phyloP scores from a whole-genome alignment of 2,888 invertebrate species.

The Sphecodes monilicornis region DNA sequence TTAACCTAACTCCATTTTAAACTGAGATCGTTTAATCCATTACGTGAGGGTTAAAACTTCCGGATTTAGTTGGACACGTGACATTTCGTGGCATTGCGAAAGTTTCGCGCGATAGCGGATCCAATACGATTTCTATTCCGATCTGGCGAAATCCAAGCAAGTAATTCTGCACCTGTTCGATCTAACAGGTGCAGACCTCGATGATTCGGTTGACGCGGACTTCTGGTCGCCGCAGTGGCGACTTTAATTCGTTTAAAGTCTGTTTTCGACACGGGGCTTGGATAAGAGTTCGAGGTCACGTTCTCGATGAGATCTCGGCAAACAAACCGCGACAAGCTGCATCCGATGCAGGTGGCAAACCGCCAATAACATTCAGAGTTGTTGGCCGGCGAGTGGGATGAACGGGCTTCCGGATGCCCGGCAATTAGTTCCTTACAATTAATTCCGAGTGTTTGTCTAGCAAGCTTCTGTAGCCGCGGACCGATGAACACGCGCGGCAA shows the following conservation, averaged over 20 bases:
- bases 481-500: background rate
- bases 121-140: background rate
- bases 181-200: conserved; percentile 6
- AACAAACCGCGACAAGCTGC: conserved; percentile 59
- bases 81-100: background rate
- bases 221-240: background rate
- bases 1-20: too few relatives aligned
- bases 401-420: conserved; percentile 24
- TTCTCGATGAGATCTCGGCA: conserved; percentile 43
- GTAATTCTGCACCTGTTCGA: background rate
- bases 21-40: background rate
- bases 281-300: conserved; percentile 47
- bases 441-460: conserved; percentile 37
- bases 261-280: conserved; percentile 20
- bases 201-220: conserved; percentile 11
- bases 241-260: conserved; percentile 44
- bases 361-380: conserved; percentile 66
- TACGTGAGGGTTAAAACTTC: background rate
- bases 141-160: background rate
- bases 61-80: background rate
- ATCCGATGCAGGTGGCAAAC: conserved; percentile 62
- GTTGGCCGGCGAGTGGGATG: conserved; percentile 27
- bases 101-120: background rate
- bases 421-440: conserved; percentile 72
- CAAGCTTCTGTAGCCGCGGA: conserved; percentile 1